phyloP scores from a whole-genome alignment of 2,888 invertebrate species.

The Nomada flava region DNA sequence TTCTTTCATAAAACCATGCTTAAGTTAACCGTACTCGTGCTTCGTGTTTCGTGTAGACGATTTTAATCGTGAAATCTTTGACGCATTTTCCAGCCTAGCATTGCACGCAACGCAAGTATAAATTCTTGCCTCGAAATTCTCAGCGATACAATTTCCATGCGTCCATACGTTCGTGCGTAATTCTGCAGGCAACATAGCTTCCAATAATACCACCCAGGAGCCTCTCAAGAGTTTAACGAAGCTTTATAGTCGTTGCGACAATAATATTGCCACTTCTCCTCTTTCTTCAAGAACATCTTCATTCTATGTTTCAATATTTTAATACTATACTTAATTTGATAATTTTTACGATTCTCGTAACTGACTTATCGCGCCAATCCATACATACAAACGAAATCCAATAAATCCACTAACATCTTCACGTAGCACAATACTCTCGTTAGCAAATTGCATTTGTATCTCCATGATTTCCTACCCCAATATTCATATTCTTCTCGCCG shows the following conservation, averaged over 20 bases:
- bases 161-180: neutral
- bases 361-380: no score
- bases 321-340: no score
- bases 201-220: neutral
- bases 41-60: neutral
- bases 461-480: neutral
- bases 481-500: neutral
- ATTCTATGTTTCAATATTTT: no score
- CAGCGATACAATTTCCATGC: conserved; percentile 1
- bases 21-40: neutral
- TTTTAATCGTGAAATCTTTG: neutral
- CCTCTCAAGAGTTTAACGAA: conserved; percentile 22
- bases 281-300: no score
- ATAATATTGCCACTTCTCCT: conserved; percentile 23
- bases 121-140: neutral
- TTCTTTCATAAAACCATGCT: neutral
- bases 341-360: no score
- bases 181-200: conserved; percentile 14
- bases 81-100: neutral
- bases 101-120: neutral
- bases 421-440: no score
- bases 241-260: conserved; percentile 31
- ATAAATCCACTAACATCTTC: no score
- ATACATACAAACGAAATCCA: no score
- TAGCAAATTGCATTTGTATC: no score